Evolutionary conservation across 2,888 invertebrate species (phyloP).

Genomic region (Acleris literana): DNA sequence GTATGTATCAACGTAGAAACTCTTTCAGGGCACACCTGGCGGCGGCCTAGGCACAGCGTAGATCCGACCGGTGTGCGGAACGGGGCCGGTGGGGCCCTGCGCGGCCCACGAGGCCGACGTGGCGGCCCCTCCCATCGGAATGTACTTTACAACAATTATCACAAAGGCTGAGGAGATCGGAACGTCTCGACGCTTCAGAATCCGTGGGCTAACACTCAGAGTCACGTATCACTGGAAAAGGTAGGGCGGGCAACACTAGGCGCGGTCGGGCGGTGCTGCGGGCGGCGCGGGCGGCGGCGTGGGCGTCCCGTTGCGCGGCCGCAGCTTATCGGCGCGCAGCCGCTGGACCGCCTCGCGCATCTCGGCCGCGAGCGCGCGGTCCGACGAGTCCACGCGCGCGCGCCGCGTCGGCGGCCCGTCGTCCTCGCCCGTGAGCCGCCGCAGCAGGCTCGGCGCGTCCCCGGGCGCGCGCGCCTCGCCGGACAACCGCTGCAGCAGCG

Average conservation of each 20-base stretch:
- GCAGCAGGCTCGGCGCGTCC: constrained; percentile 86
- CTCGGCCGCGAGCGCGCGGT: constrained; percentile 73
- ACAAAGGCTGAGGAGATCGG: constrained; percentile 73
- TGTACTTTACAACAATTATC: constrained; percentile 78
- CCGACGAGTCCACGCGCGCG: constrained; percentile 81
- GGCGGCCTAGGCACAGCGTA: constrained; percentile 42
- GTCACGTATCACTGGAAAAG: constrained; percentile 41
- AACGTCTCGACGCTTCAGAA: constrained; percentile 45
- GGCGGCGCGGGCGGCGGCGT: constrained; percentile 52
- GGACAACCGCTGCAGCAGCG: constrained; percentile 66
- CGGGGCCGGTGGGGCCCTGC: constrained; percentile 27
- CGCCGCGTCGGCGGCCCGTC: constrained; percentile 76
- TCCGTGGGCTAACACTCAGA: constrained; percentile 44
- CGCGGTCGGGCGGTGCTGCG: constrained; percentile 59
- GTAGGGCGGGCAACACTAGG: constrained; percentile 48
- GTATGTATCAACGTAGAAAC: constrained; percentile 38
- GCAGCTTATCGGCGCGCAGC: constrained; percentile 76
- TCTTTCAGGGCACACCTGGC: constrained; percentile 27
- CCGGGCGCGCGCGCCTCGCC: constrained; percentile 52
- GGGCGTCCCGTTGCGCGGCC: constrained; percentile 69
- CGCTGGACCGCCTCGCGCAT: constrained; percentile 79
- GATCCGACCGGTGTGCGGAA: constrained; percentile 41
- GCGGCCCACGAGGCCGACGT: constrained; percentile 4
- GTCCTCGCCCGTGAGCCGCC: constrained; percentile 88
- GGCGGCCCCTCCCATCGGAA: constrained; percentile 58